Evolutionary conservation across 2,797 vertebrate genomes (phyloP), one percentile per base, ranked within the genome.

Genomic region (Prunella strophiata): DNA sequence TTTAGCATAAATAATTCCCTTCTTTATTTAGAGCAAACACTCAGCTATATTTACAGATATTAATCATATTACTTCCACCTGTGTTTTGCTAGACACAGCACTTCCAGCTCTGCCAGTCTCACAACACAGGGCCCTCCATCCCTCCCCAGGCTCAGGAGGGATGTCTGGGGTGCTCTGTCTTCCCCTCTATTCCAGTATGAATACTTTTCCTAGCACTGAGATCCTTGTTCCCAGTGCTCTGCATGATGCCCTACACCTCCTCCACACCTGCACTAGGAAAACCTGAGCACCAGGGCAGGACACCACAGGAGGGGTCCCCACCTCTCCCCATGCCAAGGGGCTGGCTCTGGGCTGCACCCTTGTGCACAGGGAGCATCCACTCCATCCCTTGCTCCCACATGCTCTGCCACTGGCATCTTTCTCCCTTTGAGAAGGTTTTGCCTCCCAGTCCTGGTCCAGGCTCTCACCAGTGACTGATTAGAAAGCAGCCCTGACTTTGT

Each of bases 1-100:
- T 83, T 89, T 67, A 88, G 66, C 5, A 23, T 52, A 95, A 96
- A 90, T 63, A 91, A 84, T 89, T 89, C 59, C 75, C 54, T 85
- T 85, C 67, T 94, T 83, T 95, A 91, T 67, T 94, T 66, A 88
- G 84, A 78, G 58, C 29, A 88, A 73, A 85, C 50, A 85, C 58
- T 75, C 57, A 36, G 11, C 80, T 65, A 7, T 93, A 80, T 94
- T 90, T 90, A 82, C 43, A 70, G 66, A 30, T 76, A 94, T 52
- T 61, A 94, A 27, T 76, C 89, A 73, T 72, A 78, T 83, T 45
- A 78, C 58, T 88, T 90, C 66, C 62, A 91, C 58, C 34, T n/a
- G 55, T 77, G 66, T 75, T 90, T 88, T 59, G 18, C 59, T 58
- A 73, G 20, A 50, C 0, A 0, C 52, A 63, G 52, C 81, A 67